phyloP scores from a whole-genome alignment of 2,113 vertebrate genomes.

The Electrona antarctica region DNA sequence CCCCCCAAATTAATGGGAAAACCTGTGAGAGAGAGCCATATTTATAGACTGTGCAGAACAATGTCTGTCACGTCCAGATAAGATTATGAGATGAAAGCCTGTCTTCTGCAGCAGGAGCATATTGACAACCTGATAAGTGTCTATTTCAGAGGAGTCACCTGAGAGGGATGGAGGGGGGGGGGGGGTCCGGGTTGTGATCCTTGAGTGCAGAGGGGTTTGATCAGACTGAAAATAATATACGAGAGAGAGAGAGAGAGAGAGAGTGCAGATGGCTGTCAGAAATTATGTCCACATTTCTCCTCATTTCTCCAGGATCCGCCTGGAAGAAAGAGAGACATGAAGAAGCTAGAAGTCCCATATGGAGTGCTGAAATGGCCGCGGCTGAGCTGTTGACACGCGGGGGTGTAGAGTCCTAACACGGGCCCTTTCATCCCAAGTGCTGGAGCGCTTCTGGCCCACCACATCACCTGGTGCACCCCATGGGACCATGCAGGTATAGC shows the following conservation, averaged over 20 bases:
- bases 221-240: constrained; percentile 44
- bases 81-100: constrained; percentile 11
- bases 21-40: not conserved
- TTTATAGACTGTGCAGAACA: not conserved
- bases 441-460: constrained; percentile 47
- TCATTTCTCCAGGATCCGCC: constrained; percentile 26
- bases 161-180: not conserved
- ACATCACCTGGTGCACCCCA: constrained; percentile 50
- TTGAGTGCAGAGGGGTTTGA: constrained; percentile 71
- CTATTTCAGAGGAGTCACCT: constrained; percentile 61
- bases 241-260: constrained; percentile 28
- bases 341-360: constrained; percentile 59
- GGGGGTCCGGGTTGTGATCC: constrained; percentile 41
- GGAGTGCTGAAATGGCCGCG: constrained; percentile 62
- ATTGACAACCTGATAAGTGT: constrained; percentile 41
- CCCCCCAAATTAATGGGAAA: not conserved
- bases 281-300: constrained; percentile 53
- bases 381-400: constrained; percentile 29
- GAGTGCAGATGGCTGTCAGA: constrained; percentile 68
- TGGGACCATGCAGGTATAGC: constrained; percentile 16
- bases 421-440: constrained; percentile 70
- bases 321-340: constrained; percentile 15
- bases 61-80: constrained; percentile 14
- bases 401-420: constrained; percentile 56
- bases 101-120: constrained; percentile 1